Percentiles rank a stretch among this genome's conserved stretches.
Evolutionary conservation across 2,888 invertebrate species (phyloP).

Genomic region (Graphium colonna): DNA sequence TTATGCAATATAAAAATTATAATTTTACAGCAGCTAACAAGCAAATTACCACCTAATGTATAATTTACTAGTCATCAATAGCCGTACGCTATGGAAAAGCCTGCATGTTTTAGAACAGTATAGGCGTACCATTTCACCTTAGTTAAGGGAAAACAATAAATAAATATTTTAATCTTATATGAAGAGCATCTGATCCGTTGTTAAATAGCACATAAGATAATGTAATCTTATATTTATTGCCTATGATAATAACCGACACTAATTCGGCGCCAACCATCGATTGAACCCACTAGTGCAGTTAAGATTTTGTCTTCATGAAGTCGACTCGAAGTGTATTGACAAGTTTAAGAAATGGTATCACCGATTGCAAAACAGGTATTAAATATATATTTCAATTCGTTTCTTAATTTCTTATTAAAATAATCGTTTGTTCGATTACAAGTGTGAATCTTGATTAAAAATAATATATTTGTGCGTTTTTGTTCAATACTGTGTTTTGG

Average conservation of each 20-base stretch:
- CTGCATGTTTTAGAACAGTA: too few relatives aligned
- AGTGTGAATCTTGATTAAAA: not conserved
- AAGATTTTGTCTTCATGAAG: not conserved
- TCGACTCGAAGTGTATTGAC: not conserved
- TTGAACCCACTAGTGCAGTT: not conserved
- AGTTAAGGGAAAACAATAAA: not conserved
- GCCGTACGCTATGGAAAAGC: too few relatives aligned
- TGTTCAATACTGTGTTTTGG: too few relatives aligned
- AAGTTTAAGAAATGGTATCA: slow-evolving; percentile 22
- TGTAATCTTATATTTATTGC: not conserved
- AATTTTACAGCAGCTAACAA: too few relatives aligned
- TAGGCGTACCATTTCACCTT: too few relatives aligned
- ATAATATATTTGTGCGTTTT: too few relatives aligned
- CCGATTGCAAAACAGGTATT: slow-evolving; percentile 29
- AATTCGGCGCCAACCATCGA: not conserved
- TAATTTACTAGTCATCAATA: too few relatives aligned
- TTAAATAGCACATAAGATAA: not conserved
- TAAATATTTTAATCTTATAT: not conserved
- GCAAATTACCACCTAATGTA: too few relatives aligned
- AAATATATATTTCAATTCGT: not conserved
- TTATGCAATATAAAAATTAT: too few relatives aligned
- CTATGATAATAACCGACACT: not conserved
- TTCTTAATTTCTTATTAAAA: not conserved
- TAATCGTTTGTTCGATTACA: not conserved
- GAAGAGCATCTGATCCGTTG: not conserved